These are phyloP conservation scores for Oxycera nigricornis DNA, from an alignment of 2,888 invertebrate genomes.

Conservation along the genomic window DNA sequence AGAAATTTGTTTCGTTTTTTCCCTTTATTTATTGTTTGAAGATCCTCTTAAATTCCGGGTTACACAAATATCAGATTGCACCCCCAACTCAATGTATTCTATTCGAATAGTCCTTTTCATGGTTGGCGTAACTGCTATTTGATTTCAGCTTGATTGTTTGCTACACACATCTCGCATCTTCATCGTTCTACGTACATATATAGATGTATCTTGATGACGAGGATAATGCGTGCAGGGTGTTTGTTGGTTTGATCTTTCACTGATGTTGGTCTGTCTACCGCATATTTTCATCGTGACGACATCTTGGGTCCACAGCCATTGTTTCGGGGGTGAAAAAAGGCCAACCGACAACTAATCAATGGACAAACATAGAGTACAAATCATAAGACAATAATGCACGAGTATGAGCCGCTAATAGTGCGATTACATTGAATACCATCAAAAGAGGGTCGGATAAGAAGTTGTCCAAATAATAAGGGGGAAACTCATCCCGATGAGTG, in stretches of 20 bases:
- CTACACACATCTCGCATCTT: not conserved
- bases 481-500: not conserved
- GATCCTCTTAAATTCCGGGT: conserved; percentile 44
- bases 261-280: conserved; percentile 10
- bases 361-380: conserved; percentile 31
- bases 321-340: conserved; percentile 21
- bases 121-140: not conserved
- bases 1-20: conserved; percentile 19
- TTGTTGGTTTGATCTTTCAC: not conserved
- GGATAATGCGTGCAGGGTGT: not conserved
- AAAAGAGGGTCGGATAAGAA: conserved; percentile 4
- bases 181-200: not conserved
- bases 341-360: conserved; percentile 35
- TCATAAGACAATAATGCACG: conserved; percentile 34
- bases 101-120: not conserved
- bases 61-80: conserved; percentile 46
- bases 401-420: conserved; percentile 22
- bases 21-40: conserved; percentile 40
- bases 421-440: conserved; percentile 13
- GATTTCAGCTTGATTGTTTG: conserved; percentile 18
- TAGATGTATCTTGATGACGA: not conserved
- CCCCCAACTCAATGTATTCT: not conserved
- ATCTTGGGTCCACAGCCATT: not conserved
- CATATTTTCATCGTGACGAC: not conserved
- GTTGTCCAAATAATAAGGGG: conserved; percentile 23